phyloP scores from a whole-genome alignment of 2,888 invertebrate species.

The Iphiclides podalirius region DNA sequence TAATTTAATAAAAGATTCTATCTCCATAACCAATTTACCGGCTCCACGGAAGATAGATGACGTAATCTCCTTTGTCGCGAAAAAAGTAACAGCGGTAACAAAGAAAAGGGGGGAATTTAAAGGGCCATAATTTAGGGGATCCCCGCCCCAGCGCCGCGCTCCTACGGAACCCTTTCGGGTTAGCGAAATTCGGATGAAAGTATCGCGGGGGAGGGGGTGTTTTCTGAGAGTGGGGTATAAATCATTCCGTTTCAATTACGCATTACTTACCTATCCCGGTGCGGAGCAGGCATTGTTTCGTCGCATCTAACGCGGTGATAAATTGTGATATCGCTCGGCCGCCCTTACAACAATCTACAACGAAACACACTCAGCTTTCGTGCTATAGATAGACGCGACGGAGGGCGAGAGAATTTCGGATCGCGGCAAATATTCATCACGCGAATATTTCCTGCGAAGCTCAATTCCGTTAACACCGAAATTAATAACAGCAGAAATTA shows the following conservation, averaged over 20 bases:
- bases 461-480: no score
- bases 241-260: constrained; percentile 66
- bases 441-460: no score
- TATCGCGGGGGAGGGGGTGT: constrained; percentile 31
- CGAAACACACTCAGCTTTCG: constrained; percentile 15
- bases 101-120: constrained; percentile 70
- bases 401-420: not conserved
- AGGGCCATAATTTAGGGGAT: constrained; percentile 61
- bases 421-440: not conserved
- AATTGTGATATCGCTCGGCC: constrained; percentile 35
- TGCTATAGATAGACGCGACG: constrained; percentile 16
- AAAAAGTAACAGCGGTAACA: constrained; percentile 65
- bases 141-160: constrained; percentile 30
- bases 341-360: constrained; percentile 10
- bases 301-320: constrained; percentile 33
- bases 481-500: no score
- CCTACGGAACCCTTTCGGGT: constrained; percentile 48
- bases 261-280: constrained; percentile 43
- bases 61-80: constrained; percentile 67
- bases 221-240: constrained; percentile 44
- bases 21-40: constrained; percentile 49
- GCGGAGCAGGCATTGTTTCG: constrained; percentile 27
- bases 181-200: constrained; percentile 27
- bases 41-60: constrained; percentile 58
- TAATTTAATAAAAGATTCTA: constrained; percentile 38